Evolutionary conservation across 2,113 vertebrate species (phyloP), one percentile per base, ranked within the genome.

Genomic region (Dicaeum eximium): DNA sequence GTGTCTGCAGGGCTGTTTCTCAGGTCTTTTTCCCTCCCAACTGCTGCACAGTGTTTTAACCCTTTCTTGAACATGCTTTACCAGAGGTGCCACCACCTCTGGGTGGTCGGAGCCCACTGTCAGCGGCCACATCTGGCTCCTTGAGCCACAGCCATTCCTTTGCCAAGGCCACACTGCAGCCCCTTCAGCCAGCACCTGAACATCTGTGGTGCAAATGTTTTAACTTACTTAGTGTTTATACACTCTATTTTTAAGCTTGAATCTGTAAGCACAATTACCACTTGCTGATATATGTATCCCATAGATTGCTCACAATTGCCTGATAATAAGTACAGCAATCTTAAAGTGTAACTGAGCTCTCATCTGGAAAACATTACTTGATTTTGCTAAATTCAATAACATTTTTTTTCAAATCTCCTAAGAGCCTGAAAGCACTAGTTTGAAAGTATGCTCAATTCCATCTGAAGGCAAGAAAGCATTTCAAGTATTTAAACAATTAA

Each of bases 71-170:
- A 18, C 5, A 11, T 0, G 0, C 9, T 72, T 69, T n/a, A 18
- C 6, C 60, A 35, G 51, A 35, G 37, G 45, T 1, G 4, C 10
- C 37, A 11, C 15, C 28, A 25, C 40, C 48, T 40, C 40, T 31
- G 48, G 30, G 21, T 30, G 40, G 20, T 17, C 0, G 0, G 15
- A 69, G 33, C 27, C 28, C 0, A 0, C 45, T 45, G 5, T 3
- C 13, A 27, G 37, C 1, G 9, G 18, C 45, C 27, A 9, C 1
- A 1, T 15, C 21, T 0, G 3, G 47, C 19, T 42, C 1, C 1
- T 7, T 44, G 54, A 50, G 54, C 25, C 54, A 40, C 4, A 2
- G 19, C 10, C 8, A 15, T 8, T 23, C 24, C 53, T 60, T 37
- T 37, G 40, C 25, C 61, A 37, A 25, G 28, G 21, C 16, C 8